A percentile compares a stretch with the other conserved stretches of the same genome.
Conservation (phyloP, 2,797 vertebrate species). For the Enteromius argenteus region DNA sequence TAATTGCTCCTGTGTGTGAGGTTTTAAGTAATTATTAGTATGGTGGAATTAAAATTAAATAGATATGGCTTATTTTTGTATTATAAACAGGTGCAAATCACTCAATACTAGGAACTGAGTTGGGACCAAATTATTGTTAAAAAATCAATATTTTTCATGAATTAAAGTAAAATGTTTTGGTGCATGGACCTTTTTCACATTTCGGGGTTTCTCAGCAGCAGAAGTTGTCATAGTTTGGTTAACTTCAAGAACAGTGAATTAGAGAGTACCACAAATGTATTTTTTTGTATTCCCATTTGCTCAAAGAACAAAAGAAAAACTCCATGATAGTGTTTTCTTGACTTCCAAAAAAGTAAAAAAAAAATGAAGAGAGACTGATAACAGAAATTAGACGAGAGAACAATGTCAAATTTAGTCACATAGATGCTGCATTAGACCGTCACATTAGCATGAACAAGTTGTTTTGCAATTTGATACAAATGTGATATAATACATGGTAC, state of each 20-base stretch:
- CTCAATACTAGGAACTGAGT: neutral
- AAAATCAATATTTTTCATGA: neutral
- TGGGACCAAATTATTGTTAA: neutral
- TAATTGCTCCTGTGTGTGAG: neutral
- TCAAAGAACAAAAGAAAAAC: neutral
- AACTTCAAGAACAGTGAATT: neutral
- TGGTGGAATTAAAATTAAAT: neutral
- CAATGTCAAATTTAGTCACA: neutral
- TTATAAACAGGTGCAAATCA: neutral
- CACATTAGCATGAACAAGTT: fast-evolving
- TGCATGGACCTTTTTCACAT: neutral
- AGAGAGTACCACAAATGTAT: neutral
- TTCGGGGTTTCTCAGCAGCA: neutral
- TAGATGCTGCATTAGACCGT: neutral
- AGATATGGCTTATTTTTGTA: neutral
- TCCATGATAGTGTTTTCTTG: neutral
- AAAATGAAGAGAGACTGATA: neutral
- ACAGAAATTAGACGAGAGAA: neutral
- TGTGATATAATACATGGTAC: neutral
- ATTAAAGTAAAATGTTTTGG: neutral
- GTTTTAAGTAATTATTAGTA: neutral
- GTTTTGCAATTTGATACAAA: neutral
- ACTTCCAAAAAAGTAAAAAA: neutral
- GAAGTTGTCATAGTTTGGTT: too few species aligned
- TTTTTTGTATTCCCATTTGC: neutral